These are phyloP conservation scores for Neostethus bicornis DNA, from an alignment of 2,797 vertebrate genomes.

Conservation along the genomic window DNA sequence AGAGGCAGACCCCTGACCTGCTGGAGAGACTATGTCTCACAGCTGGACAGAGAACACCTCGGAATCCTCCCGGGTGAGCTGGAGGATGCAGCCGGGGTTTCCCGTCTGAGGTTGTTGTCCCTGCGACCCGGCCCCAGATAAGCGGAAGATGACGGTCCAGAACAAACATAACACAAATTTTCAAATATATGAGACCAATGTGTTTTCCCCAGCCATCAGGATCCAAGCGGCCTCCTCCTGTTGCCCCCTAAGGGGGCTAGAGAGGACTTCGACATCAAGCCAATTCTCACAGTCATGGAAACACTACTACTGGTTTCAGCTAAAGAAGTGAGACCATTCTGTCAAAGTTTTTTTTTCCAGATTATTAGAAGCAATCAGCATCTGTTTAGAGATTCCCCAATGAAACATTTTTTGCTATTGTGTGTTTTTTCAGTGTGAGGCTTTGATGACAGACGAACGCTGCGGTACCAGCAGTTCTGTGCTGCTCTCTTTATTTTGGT, in stretches of 20 bases:
- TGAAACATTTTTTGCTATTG: conserved; percentile 1
- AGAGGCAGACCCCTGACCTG: too few relatives aligned
- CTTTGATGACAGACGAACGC: conserved; percentile 83
- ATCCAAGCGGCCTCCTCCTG: conserved; percentile 91
- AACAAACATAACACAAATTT: background rate
- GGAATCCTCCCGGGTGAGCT: too few relatives aligned
- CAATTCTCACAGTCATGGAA: conserved; percentile 90
- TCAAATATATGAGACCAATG: background rate
- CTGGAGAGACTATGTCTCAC: too few relatives aligned
- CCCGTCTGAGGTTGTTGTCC: too few relatives aligned
- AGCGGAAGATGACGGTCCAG: too few relatives aligned
- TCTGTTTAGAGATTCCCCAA: background rate
- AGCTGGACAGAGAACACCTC: too few relatives aligned
- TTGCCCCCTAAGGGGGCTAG: conserved; percentile 90
- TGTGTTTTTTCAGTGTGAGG: conserved; percentile 84
- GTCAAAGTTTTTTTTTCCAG: background rate
- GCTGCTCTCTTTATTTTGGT: conserved; percentile 93
- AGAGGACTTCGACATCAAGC: conserved; percentile 82
- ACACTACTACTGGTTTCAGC: conserved; percentile 88
- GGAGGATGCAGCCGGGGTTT: too few relatives aligned
- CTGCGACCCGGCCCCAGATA: too few relatives aligned
- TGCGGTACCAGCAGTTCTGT: conserved; percentile 83
- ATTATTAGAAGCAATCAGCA: background rate
- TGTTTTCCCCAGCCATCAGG: conserved; percentile 83
- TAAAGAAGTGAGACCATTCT: conserved; percentile 83